These are phyloP conservation scores for Poicephalus meyeri DNA, from an alignment of 2,113 vertebrate species.

Conservation along the genomic window DNA sequence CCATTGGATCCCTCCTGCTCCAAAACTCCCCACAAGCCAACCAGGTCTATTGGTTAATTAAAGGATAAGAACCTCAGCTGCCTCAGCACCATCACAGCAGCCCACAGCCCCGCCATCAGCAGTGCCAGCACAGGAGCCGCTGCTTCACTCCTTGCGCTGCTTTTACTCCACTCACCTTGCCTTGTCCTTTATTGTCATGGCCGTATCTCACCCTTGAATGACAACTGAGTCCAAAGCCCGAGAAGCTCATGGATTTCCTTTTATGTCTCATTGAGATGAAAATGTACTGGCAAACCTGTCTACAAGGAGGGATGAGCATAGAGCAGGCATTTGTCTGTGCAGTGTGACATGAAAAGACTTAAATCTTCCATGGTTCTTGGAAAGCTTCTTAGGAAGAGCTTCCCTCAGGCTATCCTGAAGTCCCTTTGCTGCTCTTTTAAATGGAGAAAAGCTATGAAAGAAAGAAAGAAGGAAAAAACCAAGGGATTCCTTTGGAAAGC, in stretches of 20 bases:
- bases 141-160: not conserved
- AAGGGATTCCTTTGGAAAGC: not conserved
- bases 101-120: not conserved
- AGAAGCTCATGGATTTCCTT: not conserved
- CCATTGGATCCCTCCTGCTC: not conserved
- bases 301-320: not conserved
- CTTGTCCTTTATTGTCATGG: not conserved
- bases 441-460: not conserved
- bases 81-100: accelerated
- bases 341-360: not conserved
- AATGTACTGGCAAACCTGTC: not conserved
- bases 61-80: not conserved
- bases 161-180: not conserved
- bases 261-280: not conserved
- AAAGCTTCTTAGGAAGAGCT: not conserved
- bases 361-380: not conserved
- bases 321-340: not conserved
- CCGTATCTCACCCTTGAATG: not conserved
- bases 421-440: not conserved
- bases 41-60: accelerated
- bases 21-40: not conserved
- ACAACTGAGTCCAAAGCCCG: not conserved
- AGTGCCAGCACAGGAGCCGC: too few species aligned
- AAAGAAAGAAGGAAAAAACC: not conserved
- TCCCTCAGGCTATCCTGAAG: not conserved